A percentile compares a stretch with the other conserved stretches of the same genome.
Conservation (phyloP, 2,113 vertebrate genomes). For the Plotosus lineatus region DNA sequence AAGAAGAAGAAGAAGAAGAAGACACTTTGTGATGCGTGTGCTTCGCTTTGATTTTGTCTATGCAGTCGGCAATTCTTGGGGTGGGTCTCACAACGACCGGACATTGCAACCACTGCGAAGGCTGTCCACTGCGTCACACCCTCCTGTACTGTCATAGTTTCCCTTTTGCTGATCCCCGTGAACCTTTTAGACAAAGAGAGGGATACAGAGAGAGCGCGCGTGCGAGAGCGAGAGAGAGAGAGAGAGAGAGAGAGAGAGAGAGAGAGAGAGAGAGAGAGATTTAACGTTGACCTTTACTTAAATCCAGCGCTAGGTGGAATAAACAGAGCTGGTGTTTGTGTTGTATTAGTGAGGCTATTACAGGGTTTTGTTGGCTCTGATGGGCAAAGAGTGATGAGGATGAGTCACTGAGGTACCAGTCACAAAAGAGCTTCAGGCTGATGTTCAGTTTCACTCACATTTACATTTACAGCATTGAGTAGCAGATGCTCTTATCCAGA, state of each 20-base stretch:
- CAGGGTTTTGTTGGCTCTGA: not conserved
- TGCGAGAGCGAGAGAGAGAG: not conserved
- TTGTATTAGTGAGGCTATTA: not conserved
- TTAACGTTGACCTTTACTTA: conserved; percentile 30
- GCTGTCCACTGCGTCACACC: not conserved
- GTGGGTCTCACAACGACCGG: too few relatives aligned
- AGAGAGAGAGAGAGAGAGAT: not conserved
- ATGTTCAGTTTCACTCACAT: not conserved
- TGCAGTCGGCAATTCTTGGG: too few relatives aligned
- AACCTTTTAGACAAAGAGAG: not conserved
- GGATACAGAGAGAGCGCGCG: not conserved
- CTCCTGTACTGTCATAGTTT: not conserved
- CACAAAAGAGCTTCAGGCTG: not conserved
- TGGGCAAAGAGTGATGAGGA: not conserved
- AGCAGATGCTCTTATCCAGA: too few relatives aligned
- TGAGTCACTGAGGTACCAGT: not conserved
- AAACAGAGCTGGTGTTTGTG: conserved; percentile 3
- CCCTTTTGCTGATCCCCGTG: not conserved
- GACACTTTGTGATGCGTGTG: too few relatives aligned
- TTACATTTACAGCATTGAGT: too few relatives aligned
- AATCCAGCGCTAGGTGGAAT: conserved; percentile 22
- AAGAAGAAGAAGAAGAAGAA: too few relatives aligned
- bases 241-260: not conserved
- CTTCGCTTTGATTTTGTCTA: too few relatives aligned
- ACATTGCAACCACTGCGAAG: too few relatives aligned